These are phyloP conservation scores for Atta cephalotes DNA, from an alignment of 1,140 invertebrate genomes.

Conservation along the genomic window DNA sequence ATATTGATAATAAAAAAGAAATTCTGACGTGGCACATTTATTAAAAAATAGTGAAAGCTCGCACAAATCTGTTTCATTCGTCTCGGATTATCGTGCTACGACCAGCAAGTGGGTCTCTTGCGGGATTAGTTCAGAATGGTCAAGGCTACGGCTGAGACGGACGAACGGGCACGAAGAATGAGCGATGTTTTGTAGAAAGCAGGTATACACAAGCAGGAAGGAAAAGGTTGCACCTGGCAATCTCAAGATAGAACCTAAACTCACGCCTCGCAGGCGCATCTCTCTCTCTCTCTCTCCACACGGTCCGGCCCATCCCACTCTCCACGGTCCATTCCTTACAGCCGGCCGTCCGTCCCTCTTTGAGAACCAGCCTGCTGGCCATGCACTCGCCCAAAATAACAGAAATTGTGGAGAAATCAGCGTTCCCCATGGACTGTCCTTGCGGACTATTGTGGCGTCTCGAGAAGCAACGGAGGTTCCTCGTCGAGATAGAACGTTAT, in stretches of 20 bases:
- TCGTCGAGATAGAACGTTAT: constrained; percentile 43
- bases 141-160: constrained; percentile 35
- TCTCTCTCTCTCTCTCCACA: too few species aligned
- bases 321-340: constrained; percentile 60
- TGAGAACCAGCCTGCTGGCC: constrained; percentile 37
- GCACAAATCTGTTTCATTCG: constrained; percentile 31
- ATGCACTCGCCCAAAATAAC: constrained; percentile 56
- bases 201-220: constrained; percentile 63
- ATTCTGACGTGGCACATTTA: neutral
- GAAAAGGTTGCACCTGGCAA: constrained; percentile 67
- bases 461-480: neutral
- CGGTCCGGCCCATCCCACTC: neutral
- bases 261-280: constrained; percentile 66
- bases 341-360: constrained; percentile 34
- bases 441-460: constrained; percentile 26
- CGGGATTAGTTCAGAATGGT: constrained; percentile 22
- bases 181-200: constrained; percentile 40
- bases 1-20: constrained; percentile 15
- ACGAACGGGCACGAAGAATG: constrained; percentile 47
- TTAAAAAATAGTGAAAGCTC: constrained; percentile 31
- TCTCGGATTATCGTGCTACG: constrained; percentile 37
- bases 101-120: constrained; percentile 12
- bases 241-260: constrained; percentile 37
- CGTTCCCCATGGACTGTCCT: neutral
- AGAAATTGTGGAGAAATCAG: constrained; percentile 68